Percentiles rank a stretch among this genome's conserved stretches.
These are phyloP conservation scores for Erpobdella octoculata DNA, from an alignment of 2,888 invertebrate genomes.

Conservation along the genomic window DNA sequence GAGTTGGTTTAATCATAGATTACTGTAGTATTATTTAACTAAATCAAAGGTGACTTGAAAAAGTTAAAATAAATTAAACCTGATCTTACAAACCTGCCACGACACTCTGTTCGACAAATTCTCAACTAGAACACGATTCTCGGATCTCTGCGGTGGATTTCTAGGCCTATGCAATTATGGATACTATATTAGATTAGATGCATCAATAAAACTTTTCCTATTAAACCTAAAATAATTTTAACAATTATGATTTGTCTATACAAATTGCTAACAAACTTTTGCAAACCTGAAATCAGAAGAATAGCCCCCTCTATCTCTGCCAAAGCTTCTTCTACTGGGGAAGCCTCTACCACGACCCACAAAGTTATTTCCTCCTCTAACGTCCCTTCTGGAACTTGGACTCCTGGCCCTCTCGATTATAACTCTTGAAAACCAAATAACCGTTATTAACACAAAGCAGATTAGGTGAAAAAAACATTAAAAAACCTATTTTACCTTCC, in stretches of 20 bases:
- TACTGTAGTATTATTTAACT: too few species aligned
- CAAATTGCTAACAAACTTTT: not conserved
- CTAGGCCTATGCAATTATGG: slow-evolving; percentile 20
- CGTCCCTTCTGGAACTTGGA: slow-evolving; percentile 26
- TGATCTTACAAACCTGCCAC: slow-evolving; percentile 97
- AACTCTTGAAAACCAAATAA: slow-evolving; percentile 23
- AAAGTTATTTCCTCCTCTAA: slow-evolving; percentile 18
- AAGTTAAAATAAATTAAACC: too few species aligned
- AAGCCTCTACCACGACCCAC: slow-evolving; percentile 7
- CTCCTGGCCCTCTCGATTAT: slow-evolving; percentile 31
- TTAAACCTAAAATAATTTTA: not conserved
- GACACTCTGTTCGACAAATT: slow-evolving; percentile 94
- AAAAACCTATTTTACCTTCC: slow-evolving; percentile 56
- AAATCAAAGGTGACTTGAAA: too few species aligned
- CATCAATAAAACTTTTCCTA: too few species aligned
- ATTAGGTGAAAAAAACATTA: not conserved
- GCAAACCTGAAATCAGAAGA: slow-evolving; percentile 8
- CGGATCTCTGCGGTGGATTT: slow-evolving; percentile 76
- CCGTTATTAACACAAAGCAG: too few species aligned
- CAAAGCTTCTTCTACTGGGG: not conserved
- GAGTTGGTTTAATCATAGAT: too few species aligned
- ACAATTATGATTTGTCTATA: not conserved
- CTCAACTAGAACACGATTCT: slow-evolving; percentile 87
- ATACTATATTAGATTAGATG: not conserved
- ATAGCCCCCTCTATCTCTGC: slow-evolving; percentile 19